Evolutionary conservation across 2,113 vertebrate species (phyloP), one percentile per base, ranked within the genome.

Genomic region (Mandrillus leucophaeus): DNA sequence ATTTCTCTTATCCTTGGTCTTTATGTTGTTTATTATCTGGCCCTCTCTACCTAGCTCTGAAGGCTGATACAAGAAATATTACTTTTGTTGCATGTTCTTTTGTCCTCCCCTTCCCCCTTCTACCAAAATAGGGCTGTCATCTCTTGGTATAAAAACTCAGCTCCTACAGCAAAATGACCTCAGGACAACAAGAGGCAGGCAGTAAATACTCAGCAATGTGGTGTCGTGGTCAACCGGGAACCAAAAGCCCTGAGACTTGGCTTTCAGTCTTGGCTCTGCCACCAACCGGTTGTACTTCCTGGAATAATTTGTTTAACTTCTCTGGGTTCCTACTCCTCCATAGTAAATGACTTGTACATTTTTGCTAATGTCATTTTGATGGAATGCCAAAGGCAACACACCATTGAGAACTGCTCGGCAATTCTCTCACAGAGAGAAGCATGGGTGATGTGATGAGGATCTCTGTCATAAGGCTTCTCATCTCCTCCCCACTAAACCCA

Each of bases 51-150:
- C 79, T 88, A 12, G 25, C 17, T 76, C 52, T 89, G 17, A 52
- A 81, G 83, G 64, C 38, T 83, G 11, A 76, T 50, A 64, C 94
- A 68, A 94, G 35, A 96, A 95, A 93, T 81, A 66, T 14, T n/a
- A 68, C 20, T 17, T 84, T 78, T 20, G n/a, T 76, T 89, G 20
- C 40, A 30, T 59, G 30, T 78, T 59, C 23, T 45, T 94, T 64
- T 72, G 50, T 14, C 45, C 50, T 38, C 8, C 20, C 38, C n/a
- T 80, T 10, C 6, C 40, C 18, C 64, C 1, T 80, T 61, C 8
- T 22, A 93, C 64, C 16, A 68, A 81, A 76, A 90, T 40, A 93
- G 20, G 7, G 72, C 35, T 87, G 9, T 78, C 61, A 30, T 32
- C 30, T 38, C 68, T 16, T 17, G 64, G 38, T 59, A 40, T 52